These are phyloP conservation scores for Chlorodrepanis virens DNA, from an alignment of 2,113 vertebrate genomes.

Conservation along the genomic window DNA sequence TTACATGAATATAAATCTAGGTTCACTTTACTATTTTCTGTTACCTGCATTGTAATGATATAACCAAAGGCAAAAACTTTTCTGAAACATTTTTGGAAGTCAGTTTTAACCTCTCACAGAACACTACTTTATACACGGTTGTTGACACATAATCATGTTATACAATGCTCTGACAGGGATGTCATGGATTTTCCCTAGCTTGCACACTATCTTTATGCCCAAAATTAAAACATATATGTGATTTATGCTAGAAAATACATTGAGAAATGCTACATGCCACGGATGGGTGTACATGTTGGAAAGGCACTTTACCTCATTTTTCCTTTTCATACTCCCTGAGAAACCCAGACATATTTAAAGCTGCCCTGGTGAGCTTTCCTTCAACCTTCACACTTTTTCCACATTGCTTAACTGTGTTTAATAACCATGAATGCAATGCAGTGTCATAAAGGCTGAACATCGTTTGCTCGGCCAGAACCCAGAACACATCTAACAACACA, in stretches of 20 bases:
- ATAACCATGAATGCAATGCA: neutral
- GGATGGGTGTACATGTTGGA: neutral
- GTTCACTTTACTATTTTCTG: neutral
- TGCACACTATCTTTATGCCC: neutral
- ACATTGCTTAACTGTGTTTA: neutral
- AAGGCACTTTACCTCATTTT: neutral
- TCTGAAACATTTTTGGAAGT: neutral
- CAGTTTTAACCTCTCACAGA: neutral
- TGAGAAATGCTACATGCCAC: neutral
- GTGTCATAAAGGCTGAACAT: constrained; percentile 7
- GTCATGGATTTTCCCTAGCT: neutral
- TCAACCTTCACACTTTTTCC: neutral
- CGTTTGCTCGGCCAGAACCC: neutral
- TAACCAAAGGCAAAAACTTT: neutral
- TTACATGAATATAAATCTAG: neutral
- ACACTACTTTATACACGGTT: neutral
- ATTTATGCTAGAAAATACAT: neutral
- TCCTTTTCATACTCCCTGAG: neutral
- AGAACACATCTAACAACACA: constrained; percentile 1
- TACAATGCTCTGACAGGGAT: neutral
- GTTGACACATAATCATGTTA: neutral
- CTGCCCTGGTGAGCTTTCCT: neutral
- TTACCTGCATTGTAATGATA: neutral
- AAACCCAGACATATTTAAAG: neutral
- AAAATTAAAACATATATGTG: accelerated